Percentiles rank a stretch among this genome's conserved stretches.
phyloP scores from a whole-genome alignment of 2,797 vertebrate species.

The Siniperca scherzeri region DNA sequence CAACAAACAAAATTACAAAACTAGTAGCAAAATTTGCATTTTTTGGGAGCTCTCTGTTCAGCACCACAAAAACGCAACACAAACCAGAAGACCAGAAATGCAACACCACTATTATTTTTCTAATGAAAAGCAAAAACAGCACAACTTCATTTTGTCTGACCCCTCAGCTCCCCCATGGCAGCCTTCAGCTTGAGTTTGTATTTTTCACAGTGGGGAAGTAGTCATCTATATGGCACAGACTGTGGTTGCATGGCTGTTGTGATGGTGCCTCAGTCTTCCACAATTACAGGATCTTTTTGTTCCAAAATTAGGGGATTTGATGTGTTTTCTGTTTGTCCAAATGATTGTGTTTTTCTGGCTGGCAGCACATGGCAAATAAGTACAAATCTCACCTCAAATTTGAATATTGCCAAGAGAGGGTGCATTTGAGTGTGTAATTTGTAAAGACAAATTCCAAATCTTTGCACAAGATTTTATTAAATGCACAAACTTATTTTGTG shows the following conservation, averaged over 20 bases:
- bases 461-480: slow-evolving; percentile 16
- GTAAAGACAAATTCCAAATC: slow-evolving; percentile 26
- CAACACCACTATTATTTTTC: background rate
- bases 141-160: background rate
- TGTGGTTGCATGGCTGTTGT: background rate
- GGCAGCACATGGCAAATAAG: slow-evolving; percentile 33
- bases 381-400: slow-evolving; percentile 30
- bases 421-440: slow-evolving; percentile 55
- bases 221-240: background rate
- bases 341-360: slow-evolving; percentile 33
- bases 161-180: background rate
- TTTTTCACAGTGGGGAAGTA: background rate
- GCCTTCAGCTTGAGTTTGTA: background rate
- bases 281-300: background rate
- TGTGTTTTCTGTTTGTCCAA: slow-evolving; percentile 37
- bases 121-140: background rate
- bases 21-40: background rate
- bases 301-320: background rate
- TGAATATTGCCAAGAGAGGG: slow-evolving; percentile 28
- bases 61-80: background rate
- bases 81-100: background rate
- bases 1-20: background rate
- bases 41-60: background rate
- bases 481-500: slow-evolving; percentile 17
- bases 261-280: background rate